Evolutionary conservation across 2,113 vertebrate genomes (phyloP), one percentile per base, ranked within the genome.

Genomic region (Percopsis transmontana): DNA sequence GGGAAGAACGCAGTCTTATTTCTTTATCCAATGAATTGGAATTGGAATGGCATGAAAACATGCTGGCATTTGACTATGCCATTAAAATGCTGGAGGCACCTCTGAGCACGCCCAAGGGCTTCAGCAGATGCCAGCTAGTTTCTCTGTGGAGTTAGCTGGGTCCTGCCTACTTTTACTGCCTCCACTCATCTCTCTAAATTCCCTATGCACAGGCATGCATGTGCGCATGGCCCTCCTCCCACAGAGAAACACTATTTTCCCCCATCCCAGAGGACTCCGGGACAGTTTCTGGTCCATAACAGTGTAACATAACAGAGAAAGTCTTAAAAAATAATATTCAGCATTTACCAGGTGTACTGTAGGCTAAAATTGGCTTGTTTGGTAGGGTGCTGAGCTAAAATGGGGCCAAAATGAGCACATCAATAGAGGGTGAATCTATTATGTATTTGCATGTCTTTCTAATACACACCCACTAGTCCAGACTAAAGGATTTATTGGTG

Each of bases 21-120:
- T 92, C 88, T 84, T 85, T 84, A 85, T 93, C 91, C 89, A 92
- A 85, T 87, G 81, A 76, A 87, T 90, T 90, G 67, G 86, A 90
- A 92, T 90, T 91, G 91, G 89, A 92, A 89, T 85, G 85, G 90
- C 88, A 92, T 92, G 80, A 92, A 89, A 92, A 91, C 90, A 87
- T 74, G 81, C 90, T 92, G 91, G 89, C 90, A 92, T 92, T 92
- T 92, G 87, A 91, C 89, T 88, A 89, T 83, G 87, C 91, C 90
- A 93, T 92, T 92, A 91, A 92, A 92, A 93, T 91, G 90, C 91
- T 93, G 91, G 91, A 92, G 91, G 91, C 88, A 84, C 88, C 90
- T 92, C 91, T 91, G 87, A 92, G 89, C 80, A 18, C 87, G 91
- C 91, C 89, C 85, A 87, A 84, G 86, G 92, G 88, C 90, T 83